phyloP scores from a whole-genome alignment of 2,888 invertebrate genomes.

The Scaptomyza flava region DNA sequence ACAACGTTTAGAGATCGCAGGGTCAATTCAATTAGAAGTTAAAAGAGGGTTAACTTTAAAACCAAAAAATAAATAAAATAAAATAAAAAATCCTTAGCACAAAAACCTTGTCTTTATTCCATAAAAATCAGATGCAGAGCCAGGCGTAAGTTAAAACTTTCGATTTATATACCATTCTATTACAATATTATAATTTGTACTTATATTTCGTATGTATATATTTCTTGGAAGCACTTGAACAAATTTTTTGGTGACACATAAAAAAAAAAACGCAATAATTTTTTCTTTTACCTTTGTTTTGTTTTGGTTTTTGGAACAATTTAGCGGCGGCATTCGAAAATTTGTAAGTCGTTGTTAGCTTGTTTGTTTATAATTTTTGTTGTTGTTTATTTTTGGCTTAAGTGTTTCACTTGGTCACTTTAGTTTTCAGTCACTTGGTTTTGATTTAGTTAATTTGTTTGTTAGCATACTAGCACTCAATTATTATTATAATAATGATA shows the following conservation, averaged over 20 bases:
- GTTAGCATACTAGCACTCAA: slow-evolving; percentile 37
- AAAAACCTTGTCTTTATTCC: slow-evolving; percentile 30
- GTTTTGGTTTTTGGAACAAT: slow-evolving; percentile 52
- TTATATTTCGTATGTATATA: background rate
- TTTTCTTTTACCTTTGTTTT: slow-evolving; percentile 46
- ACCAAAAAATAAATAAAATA: background rate
- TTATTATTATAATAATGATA: slow-evolving; percentile 7
- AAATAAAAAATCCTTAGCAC: background rate
- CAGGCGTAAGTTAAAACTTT: background rate
- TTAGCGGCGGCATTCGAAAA: slow-evolving; percentile 72
- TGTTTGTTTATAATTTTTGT: slow-evolving; percentile 7
- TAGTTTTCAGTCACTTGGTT: slow-evolving; percentile 15
- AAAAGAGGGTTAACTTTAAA: background rate
- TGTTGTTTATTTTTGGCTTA: slow-evolving; percentile 14
- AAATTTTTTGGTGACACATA: slow-evolving; percentile 30
- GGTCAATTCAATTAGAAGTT: slow-evolving; percentile 30
- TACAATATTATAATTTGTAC: slow-evolving; percentile 7
- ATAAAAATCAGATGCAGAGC: slow-evolving; percentile 6
- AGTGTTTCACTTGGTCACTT: slow-evolving; percentile 36
- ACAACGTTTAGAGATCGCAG: slow-evolving; percentile 2
- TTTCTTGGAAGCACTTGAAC: slow-evolving; percentile 28
- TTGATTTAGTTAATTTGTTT: background rate
- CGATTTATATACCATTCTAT: background rate
- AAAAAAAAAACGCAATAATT: slow-evolving; percentile 35
- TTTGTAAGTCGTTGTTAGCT: slow-evolving; percentile 17